phyloP scores from a whole-genome alignment of 2,113 vertebrate genomes.

The Sisor rabdophorus region DNA sequence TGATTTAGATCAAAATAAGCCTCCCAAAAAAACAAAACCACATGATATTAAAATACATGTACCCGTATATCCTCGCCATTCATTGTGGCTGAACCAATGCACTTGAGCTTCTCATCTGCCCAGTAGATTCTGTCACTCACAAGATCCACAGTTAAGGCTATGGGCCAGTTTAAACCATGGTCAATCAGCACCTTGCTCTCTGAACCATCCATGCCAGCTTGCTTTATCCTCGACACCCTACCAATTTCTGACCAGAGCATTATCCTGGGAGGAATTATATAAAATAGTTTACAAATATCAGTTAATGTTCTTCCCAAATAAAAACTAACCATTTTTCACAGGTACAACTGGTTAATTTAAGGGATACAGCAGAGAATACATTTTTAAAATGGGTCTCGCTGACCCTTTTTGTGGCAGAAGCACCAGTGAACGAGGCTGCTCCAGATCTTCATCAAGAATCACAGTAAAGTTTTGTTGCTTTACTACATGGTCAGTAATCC shows the following conservation, averaged over 20 bases:
- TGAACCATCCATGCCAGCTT: slow-evolving; percentile 83
- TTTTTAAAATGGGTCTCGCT: slow-evolving; percentile 26
- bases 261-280: slow-evolving; percentile 62
- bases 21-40: no score
- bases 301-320: not conserved
- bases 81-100: slow-evolving; percentile 75
- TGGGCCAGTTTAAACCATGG: slow-evolving; percentile 76
- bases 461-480: slow-evolving; percentile 70
- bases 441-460: slow-evolving; percentile 76
- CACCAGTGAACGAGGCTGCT: slow-evolving; percentile 77
- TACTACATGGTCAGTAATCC: slow-evolving; percentile 60
- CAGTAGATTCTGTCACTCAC: slow-evolving; percentile 80
- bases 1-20: no score
- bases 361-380: not conserved
- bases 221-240: slow-evolving; percentile 73
- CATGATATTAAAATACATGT: not conserved
- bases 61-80: slow-evolving; percentile 78
- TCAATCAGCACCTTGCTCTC: slow-evolving; percentile 68
- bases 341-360: no score
- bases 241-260: slow-evolving; percentile 91
- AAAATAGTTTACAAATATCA: not conserved
- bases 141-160: slow-evolving; percentile 77
- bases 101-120: slow-evolving; percentile 83
- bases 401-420: slow-evolving; percentile 81
- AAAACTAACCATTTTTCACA: no score